Conservation (phyloP, 2,888 invertebrate genomes). For the Eulithis testata region DNA sequence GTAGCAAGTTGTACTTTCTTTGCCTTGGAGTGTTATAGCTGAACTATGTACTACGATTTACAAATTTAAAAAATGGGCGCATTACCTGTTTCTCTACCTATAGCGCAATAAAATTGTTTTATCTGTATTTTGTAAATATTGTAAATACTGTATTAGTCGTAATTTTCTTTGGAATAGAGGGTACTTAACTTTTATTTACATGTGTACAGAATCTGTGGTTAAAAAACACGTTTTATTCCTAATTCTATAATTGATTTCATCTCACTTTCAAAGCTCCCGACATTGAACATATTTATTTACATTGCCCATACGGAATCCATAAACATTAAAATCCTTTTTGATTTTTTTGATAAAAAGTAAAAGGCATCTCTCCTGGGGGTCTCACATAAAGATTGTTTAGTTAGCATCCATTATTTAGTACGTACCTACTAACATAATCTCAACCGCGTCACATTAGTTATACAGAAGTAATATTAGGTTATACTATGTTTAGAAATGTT, state of each 20-base stretch:
- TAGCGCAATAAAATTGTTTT: too few species aligned
- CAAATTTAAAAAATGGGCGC: too few species aligned
- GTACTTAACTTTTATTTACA: not conserved
- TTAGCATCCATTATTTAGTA: slow-evolving; percentile 25
- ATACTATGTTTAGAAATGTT: slow-evolving; percentile 8
- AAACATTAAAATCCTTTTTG: slow-evolving; percentile 30
- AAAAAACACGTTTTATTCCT: slow-evolving; percentile 6
- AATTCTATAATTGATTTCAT: slow-evolving; percentile 19
- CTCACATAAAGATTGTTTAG: slow-evolving; percentile 30
- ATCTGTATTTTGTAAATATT: too few species aligned
- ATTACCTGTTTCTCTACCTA: too few species aligned
- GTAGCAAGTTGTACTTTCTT: slow-evolving; percentile 27
- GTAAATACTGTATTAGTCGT: too few species aligned
- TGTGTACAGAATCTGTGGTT: not conserved
- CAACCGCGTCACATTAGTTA: slow-evolving; percentile 2
- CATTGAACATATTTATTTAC: slow-evolving; percentile 22
- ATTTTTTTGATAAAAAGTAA: slow-evolving; percentile 32
- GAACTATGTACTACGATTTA: not conserved
- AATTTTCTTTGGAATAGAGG: too few species aligned
- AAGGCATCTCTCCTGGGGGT: slow-evolving; percentile 38
- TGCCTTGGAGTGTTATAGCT: not conserved
- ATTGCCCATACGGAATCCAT: slow-evolving; percentile 35
- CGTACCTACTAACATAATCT: not conserved
- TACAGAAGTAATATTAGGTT: too few species aligned
- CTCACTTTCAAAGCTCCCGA: slow-evolving; percentile 26